A percentile compares a stretch with the other conserved stretches of the same genome.
Evolutionary conservation across 2,797 vertebrate species (phyloP).

Genomic region (Halcyon badia): DNA sequence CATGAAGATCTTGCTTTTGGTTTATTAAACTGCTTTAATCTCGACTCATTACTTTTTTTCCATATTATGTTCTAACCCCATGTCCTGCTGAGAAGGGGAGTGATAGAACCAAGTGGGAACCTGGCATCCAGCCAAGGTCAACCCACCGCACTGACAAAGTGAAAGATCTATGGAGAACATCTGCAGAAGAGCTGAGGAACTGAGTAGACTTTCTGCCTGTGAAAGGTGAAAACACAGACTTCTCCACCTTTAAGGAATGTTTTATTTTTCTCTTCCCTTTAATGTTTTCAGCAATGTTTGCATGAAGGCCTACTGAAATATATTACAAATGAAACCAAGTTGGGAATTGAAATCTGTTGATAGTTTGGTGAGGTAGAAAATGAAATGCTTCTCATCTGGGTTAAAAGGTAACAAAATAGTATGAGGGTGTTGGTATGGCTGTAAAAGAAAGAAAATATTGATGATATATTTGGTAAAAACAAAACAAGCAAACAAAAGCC

Average conservation of each 20-base stretch:
- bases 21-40: not conserved
- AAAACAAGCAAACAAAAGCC: not conserved
- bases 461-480: not conserved
- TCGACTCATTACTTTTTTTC: not conserved
- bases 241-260: not conserved
- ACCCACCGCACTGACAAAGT: not conserved
- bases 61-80: not conserved
- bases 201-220: not conserved
- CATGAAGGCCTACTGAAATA: not conserved
- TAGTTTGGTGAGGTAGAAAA: not conserved
- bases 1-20: not conserved
- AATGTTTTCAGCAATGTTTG: not conserved
- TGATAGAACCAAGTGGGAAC: not conserved
- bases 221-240: not conserved
- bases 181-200: not conserved
- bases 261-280: not conserved
- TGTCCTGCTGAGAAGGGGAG: not conserved
- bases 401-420: not conserved
- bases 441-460: not conserved
- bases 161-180: not conserved
- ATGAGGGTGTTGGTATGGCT: not conserved
- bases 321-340: not conserved
- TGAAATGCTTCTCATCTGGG: not conserved
- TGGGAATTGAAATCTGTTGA: not conserved
- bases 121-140: no score